These are phyloP conservation scores for Saccostrea echinata DNA, from an alignment of 1,140 invertebrate genomes.

Conservation along the genomic window DNA sequence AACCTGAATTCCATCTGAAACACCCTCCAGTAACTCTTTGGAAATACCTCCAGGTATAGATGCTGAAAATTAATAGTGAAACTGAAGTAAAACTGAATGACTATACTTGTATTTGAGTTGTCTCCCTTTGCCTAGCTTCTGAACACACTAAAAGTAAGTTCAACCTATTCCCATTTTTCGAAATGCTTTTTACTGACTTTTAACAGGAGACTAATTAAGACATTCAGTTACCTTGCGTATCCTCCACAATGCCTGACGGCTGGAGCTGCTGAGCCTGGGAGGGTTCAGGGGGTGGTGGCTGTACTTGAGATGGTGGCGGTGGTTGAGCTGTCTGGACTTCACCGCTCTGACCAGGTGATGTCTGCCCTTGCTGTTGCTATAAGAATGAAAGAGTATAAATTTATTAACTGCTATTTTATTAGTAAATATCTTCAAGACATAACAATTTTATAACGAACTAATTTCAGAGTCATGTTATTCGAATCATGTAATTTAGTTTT, in stretches of 20 bases:
- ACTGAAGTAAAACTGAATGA: no score
- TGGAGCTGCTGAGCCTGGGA: not conserved
- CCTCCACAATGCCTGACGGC: not conserved
- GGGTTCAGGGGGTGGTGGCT: not conserved
- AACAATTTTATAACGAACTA: no score
- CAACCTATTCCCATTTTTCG: not conserved
- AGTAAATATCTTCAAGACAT: no score
- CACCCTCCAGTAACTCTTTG: not conserved
- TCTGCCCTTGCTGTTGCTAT: not conserved
- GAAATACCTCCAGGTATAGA: not conserved
- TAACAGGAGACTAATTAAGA: no score
- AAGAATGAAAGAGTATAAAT: not conserved
- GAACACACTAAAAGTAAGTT: not conserved
- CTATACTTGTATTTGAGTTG: not conserved
- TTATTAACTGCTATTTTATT: no score
- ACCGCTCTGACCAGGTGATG: not conserved
- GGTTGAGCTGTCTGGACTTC: not conserved
- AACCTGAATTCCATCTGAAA: constrained; percentile 10
- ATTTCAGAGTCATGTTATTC: no score
- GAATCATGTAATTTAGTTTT: no score
- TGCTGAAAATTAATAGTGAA: not conserved
- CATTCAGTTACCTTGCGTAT: not conserved
- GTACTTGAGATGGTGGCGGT: constrained; percentile 24
- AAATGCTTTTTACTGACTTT: not conserved
- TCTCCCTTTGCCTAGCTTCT: not conserved